These are phyloP conservation scores for Syndactyla subalaris DNA, from an alignment of 2,797 vertebrate genomes.

Conservation along the genomic window DNA sequence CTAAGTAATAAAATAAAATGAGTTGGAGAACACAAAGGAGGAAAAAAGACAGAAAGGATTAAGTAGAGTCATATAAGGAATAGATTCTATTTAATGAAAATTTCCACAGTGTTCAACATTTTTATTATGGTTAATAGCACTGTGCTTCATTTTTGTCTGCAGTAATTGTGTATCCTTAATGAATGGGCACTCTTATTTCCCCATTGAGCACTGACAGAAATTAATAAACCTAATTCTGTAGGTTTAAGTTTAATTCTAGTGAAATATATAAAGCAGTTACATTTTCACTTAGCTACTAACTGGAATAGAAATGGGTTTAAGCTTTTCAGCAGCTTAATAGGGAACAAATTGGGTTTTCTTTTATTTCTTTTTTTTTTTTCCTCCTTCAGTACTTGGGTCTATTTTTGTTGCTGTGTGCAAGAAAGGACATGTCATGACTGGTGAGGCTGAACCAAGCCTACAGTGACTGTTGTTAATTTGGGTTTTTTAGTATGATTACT, in stretches of 20 bases:
- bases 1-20: conserved; percentile 84
- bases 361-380: not conserved
- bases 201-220: conserved; percentile 85
- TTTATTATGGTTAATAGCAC: conserved; percentile 87
- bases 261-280: conserved; percentile 87
- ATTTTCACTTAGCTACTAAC: conserved; percentile 82
- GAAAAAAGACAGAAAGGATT: conserved; percentile 80
- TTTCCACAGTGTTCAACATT: conserved; percentile 86
- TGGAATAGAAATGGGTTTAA: conserved; percentile 72
- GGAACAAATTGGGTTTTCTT: conserved; percentile 60
- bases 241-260: conserved; percentile 87
- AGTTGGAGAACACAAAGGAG: conserved; percentile 76
- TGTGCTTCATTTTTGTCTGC: conserved; percentile 85
- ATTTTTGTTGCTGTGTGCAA: conserved; percentile 40
- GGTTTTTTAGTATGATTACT: conserved; percentile 48
- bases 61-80: conserved; percentile 86
- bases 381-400: not conserved
- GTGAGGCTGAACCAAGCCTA: conserved; percentile 49
- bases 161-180: conserved; percentile 86
- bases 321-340: conserved; percentile 73
- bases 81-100: conserved; percentile 88
- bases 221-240: conserved; percentile 88
- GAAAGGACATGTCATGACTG: conserved; percentile 39
- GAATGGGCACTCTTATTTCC: conserved; percentile 84
- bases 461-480: conserved; percentile 22